Base-by-base conservation (phyloP, 2,888 invertebrate genomes). In the Cephonodes hylas region DNA sequence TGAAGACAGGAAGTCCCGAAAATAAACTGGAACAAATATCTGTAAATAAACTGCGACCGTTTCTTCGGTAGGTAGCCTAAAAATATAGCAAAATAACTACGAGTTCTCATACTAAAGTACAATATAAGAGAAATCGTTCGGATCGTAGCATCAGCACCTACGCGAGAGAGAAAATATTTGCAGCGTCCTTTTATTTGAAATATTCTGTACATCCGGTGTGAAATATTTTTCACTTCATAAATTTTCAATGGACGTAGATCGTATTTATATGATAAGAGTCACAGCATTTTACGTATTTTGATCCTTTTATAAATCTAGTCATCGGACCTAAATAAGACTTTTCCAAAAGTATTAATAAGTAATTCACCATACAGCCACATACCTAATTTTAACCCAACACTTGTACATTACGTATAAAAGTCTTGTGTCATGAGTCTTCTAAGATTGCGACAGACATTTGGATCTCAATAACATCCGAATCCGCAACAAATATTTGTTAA, bases 11-110 rank as follows among this genome's bases (percentile, higher is more conserved):
- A 90, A 89, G 82, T 84, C 85, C 86, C 85, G 69, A 84, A 85
- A 90, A 91, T 90, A 91, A 86, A 88, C 84, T 83, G 85, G 84
- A 84, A 88, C 89, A 86, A 89, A 86, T 87, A 85, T 86, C 87
- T 87, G 76, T 77, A 88, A 90, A 91, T 90, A 91, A 87, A 85
- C 86, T 75, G 76, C 72, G 70, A 80, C 76, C 77, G 79, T 80
- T 76, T 79, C 78, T 76, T 76, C 71, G 70, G 65, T 72, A 74
- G 74, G 76, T 76, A 80, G 75, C 73, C 76, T 75, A 27, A 42
- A 58, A 62, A 45, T 58, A 58, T 23, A 42, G 42, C 34, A 13
- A 38, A 34, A 22, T 61, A 48, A 58, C 44, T 57, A 10, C 44
- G 61, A 15, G 15, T 57, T 13, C 46, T 31, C 20, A 45, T 10